phyloP scores from a whole-genome alignment of 2,113 vertebrate species.

The Gopherus flavomarginatus region DNA sequence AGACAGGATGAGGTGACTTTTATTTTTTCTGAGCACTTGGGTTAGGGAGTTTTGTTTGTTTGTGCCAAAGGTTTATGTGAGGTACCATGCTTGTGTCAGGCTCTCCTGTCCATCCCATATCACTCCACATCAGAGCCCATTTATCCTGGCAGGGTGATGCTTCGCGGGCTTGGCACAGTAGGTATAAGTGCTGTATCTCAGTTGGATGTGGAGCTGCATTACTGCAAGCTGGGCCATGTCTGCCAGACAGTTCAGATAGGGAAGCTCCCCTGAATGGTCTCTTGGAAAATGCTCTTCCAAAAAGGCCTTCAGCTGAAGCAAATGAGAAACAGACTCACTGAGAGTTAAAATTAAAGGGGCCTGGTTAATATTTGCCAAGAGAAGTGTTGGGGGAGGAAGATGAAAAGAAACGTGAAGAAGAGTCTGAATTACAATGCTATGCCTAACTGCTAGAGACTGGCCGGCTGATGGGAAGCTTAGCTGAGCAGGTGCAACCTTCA shows the following conservation, averaged over 20 bases:
- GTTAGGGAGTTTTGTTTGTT: background rate
- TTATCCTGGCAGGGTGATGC: background rate
- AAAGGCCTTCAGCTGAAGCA: background rate
- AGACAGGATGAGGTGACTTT: background rate
- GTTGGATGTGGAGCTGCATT: background rate
- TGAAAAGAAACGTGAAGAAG: background rate
- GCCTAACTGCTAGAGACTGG: background rate
- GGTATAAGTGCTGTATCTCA: too few species aligned
- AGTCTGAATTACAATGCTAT: background rate
- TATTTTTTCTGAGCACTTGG: background rate
- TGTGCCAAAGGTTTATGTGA: background rate
- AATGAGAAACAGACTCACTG: background rate
- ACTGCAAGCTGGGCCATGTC: background rate
- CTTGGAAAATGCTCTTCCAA: background rate
- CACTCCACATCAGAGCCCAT: background rate
- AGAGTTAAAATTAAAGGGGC: background rate
- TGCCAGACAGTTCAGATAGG: background rate
- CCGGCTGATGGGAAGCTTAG: background rate
- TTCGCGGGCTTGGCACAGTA: background rate
- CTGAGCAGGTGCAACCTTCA: background rate
- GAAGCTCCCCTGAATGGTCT: background rate
- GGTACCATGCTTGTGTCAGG: background rate
- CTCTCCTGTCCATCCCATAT: background rate
- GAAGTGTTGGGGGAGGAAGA: background rate
- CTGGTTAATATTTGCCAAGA: background rate